Percentiles rank a stretch among this genome's conserved stretches.
Conservation (phyloP, 2,888 invertebrate species). For the Zele albiditarsus region DNA sequence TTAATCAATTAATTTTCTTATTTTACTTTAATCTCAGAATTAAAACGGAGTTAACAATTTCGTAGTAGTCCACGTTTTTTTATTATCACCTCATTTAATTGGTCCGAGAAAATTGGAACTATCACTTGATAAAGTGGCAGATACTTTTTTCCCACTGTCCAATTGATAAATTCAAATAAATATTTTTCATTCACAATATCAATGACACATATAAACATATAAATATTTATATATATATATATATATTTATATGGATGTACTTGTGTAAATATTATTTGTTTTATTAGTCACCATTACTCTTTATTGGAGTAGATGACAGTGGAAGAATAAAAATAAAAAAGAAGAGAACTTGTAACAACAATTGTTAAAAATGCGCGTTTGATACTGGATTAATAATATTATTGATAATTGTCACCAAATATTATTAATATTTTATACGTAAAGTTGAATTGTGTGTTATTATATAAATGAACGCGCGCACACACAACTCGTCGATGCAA, state of each 20-base stretch:
- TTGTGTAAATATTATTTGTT: not conserved
- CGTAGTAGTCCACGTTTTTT: not conserved
- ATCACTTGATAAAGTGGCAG: not conserved
- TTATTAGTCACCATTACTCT: not conserved
- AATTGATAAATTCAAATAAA: not conserved
- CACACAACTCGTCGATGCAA: constrained; percentile 67
- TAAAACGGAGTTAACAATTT: not conserved
- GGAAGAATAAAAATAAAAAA: not conserved
- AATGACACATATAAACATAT: not conserved
- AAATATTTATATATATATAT: not conserved
- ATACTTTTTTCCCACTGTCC: not conserved
- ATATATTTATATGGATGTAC: not conserved
- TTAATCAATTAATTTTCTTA: not conserved
- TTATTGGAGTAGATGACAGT: not conserved
- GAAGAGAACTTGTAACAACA: not conserved
- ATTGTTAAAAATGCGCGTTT: not conserved
- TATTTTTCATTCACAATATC: not conserved
- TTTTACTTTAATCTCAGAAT: not conserved
- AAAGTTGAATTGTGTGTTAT: not conserved
- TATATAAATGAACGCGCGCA: constrained; percentile 52
- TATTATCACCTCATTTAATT: not conserved
- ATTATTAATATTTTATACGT: constrained; percentile 6
- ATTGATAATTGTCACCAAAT: constrained; percentile 9
- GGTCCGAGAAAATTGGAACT: not conserved
- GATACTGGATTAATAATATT: not conserved